Percentiles rank a stretch among this genome's conserved stretches.
Evolutionary conservation across 2,797 vertebrate species (phyloP).

Genomic region (Alca torda): DNA sequence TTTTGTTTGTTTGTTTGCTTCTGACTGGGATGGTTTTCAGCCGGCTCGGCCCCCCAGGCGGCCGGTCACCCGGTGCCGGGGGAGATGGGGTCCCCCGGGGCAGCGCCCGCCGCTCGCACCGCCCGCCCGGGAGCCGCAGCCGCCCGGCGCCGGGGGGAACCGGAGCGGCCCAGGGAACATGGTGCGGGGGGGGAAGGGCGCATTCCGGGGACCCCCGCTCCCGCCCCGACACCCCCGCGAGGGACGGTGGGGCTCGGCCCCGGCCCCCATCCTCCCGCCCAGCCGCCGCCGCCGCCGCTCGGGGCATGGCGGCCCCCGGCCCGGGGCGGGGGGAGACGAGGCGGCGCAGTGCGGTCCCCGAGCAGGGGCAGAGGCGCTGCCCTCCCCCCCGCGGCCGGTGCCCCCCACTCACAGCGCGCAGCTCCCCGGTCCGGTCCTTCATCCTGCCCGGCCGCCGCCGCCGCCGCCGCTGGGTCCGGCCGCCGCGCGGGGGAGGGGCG

Average conservation of each 20-base stretch:
- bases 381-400: neutral
- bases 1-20: neutral
- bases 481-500: neutral
- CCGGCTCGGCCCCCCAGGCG: neutral
- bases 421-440: slow-evolving; percentile 51
- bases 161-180: no score
- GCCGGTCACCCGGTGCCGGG: neutral
- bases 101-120: neutral
- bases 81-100: no score
- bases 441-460: neutral
- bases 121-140: neutral
- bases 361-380: neutral
- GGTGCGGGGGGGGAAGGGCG: no score
- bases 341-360: neutral
- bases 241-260: neutral
- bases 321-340: no score
- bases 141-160: neutral
- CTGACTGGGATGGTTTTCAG: neutral
- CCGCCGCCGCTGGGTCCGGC: neutral
- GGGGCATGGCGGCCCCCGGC: neutral
- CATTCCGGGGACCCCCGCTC: neutral
- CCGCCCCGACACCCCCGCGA: neutral
- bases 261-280: neutral
- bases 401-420: slow-evolving; percentile 40
- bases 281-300: no score